Evolutionary conservation across 2,113 vertebrate species (phyloP).

Genomic region (Manacus vitellinus): DNA sequence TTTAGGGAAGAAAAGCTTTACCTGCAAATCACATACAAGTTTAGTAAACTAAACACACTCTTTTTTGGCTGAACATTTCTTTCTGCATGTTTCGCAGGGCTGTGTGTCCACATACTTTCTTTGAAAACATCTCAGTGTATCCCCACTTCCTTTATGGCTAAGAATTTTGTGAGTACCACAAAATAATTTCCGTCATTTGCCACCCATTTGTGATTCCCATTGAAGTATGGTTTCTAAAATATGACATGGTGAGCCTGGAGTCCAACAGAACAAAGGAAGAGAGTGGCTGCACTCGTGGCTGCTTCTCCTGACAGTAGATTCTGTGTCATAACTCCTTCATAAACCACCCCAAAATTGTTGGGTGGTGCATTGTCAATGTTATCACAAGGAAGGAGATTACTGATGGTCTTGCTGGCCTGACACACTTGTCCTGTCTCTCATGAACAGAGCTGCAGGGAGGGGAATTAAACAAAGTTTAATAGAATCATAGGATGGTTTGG

Average conservation of each 20-base stretch:
- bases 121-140: background rate
- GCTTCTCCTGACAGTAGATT: background rate
- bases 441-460: background rate
- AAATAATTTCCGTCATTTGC: conserved; percentile 34
- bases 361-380: background rate
- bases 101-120: background rate
- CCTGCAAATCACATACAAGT: background rate
- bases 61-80: background rate
- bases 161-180: conserved; percentile 8
- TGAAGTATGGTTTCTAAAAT: background rate
- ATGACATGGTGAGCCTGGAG: background rate
- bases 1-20: background rate
- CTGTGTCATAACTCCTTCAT: background rate
- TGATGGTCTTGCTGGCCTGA: background rate
- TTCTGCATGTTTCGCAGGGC: background rate
- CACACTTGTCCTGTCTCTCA: background rate
- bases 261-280: background rate
- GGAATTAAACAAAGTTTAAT: background rate
- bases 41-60: background rate
- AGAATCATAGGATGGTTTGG: background rate
- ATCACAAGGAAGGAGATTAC: background rate
- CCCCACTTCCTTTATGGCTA: conserved; percentile 17
- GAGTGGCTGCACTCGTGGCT: rapidly evolving
- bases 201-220: background rate
- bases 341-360: background rate